phyloP scores from a whole-genome alignment of 2,888 invertebrate genomes.

The Volucella bombylans region DNA sequence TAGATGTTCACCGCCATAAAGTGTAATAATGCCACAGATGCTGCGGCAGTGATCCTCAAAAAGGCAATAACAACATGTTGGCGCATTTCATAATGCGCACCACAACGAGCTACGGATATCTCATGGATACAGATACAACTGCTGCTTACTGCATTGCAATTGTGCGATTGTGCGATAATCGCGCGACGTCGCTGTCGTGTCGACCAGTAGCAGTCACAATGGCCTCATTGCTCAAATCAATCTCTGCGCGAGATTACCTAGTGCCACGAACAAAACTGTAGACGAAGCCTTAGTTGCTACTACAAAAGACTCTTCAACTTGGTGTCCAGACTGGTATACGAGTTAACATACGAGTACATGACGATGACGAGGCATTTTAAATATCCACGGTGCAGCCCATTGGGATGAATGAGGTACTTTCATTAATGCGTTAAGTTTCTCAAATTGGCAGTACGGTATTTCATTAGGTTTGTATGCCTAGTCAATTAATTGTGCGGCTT shows the following conservation, averaged over 20 bases:
- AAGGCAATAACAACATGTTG: conserved; percentile 72
- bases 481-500: conserved; percentile 65
- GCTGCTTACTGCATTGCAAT: conserved; percentile 20
- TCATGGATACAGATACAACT: conserved; percentile 47
- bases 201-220: conserved; percentile 38
- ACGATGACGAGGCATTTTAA: conserved; percentile 56
- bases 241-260: conserved; percentile 46
- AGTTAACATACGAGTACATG: conserved; percentile 23
- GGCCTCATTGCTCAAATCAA: conserved; percentile 51
- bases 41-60: conserved; percentile 49
- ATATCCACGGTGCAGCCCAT: conserved; percentile 16
- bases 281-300: background rate
- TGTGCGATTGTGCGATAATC: conserved; percentile 14
- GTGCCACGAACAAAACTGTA: background rate
- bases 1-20: conserved; percentile 69
- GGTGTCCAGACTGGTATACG: background rate
- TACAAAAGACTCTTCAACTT: conserved; percentile 8
- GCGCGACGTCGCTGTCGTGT: conserved; percentile 9
- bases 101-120: conserved; percentile 15
- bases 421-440: conserved; percentile 71
- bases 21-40: conserved; percentile 67
- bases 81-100: conserved; percentile 66
- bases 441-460: conserved; percentile 67
- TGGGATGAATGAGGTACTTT: conserved; percentile 47
- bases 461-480: conserved; percentile 62